phyloP scores from a whole-genome alignment of 2,888 invertebrate genomes.

The Hirtodrosophila alboralis region DNA sequence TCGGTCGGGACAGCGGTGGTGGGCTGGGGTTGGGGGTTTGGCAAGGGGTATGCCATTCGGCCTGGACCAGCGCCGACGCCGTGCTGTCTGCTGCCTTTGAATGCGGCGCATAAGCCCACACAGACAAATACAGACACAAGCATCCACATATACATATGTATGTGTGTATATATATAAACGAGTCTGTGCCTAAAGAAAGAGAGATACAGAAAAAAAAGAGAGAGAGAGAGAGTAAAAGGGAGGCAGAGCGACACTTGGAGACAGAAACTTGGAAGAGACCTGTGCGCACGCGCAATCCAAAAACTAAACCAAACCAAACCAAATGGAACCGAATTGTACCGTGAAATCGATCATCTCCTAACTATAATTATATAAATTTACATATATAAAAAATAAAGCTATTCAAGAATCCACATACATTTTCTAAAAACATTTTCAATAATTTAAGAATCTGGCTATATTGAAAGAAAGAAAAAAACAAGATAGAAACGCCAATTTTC shows the following conservation, averaged over 20 bases:
- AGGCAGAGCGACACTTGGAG: slow-evolving; percentile 31
- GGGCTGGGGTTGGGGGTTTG: neutral
- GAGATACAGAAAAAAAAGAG: no score
- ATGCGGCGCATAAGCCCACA: slow-evolving; percentile 69
- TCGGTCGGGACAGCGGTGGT: slow-evolving; percentile 3
- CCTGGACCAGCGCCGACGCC: slow-evolving; percentile 60
- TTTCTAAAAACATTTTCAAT: no score
- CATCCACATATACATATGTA: slow-evolving; percentile 14
- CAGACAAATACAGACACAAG: slow-evolving; percentile 30
- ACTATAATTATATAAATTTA: slow-evolving; percentile 1
- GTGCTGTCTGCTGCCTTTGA: slow-evolving; percentile 78
- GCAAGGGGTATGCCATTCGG: slow-evolving; percentile 11
- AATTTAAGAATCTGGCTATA: no score
- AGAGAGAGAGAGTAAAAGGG: no score
- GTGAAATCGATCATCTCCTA: slow-evolving; percentile 1
- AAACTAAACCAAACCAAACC: slow-evolving; percentile 2
- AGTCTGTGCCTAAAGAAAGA: slow-evolving; percentile 1
- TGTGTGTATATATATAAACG: slow-evolving; percentile 8
- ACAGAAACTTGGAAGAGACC: slow-evolving; percentile 22
- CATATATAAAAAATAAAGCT: no score
- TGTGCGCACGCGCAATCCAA: slow-evolving; percentile 52
- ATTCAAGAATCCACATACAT: no score
- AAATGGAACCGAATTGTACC: slow-evolving; percentile 7
- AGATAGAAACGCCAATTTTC: no score
- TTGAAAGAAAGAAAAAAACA: no score